Percentiles rank a stretch among this genome's conserved stretches.
Conservation (phyloP, 2,113 vertebrate species). For the Misgurnus mizolepis region DNA sequence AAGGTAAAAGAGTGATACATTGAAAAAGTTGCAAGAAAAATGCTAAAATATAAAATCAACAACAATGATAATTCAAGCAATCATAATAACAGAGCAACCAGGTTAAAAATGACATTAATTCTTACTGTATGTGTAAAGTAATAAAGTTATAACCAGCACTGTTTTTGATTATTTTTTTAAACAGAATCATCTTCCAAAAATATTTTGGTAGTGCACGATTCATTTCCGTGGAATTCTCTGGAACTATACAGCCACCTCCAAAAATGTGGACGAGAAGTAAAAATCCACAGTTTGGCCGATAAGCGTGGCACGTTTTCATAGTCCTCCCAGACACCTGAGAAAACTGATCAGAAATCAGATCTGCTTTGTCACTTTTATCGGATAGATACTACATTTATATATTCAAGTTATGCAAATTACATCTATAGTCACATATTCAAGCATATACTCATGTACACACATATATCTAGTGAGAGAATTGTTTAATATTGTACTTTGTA, state of each 20-base stretch:
- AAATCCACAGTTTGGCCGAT: slow-evolving; percentile 55
- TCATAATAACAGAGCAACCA: slow-evolving; percentile 53
- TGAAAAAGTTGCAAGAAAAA: slow-evolving; percentile 53
- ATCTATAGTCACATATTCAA: slow-evolving; percentile 78
- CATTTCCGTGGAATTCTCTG: slow-evolving; percentile 12
- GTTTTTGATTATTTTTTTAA: slow-evolving; percentile 17
- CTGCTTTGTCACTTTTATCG: slow-evolving; percentile 28
- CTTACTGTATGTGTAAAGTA: slow-evolving; percentile 40
- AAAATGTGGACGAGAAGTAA: slow-evolving; percentile 30
- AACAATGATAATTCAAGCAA: slow-evolving; percentile 58
- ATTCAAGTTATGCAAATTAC: slow-evolving; percentile 77
- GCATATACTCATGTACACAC: slow-evolving; percentile 78
- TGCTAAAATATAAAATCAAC: slow-evolving; percentile 53
- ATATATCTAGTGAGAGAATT: slow-evolving; percentile 76
- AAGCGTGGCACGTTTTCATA: slow-evolving; percentile 49
- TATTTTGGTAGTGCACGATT: slow-evolving; percentile 45
- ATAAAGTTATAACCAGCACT: slow-evolving; percentile 43
- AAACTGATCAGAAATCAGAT: slow-evolving; percentile 66
- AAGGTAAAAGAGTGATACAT: slow-evolving; percentile 47
- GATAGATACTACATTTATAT: slow-evolving; percentile 60
- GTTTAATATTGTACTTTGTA: slow-evolving; percentile 65
- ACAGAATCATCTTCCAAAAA: slow-evolving; percentile 45
- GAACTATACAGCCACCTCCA: slow-evolving; percentile 3
- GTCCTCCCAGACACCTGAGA: slow-evolving; percentile 72
- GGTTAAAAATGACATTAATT: slow-evolving; percentile 43